Evolutionary conservation across 37 sponge, comb jelly and placozoan species (phyloP), one percentile per base, ranked within the genome.

Genomic region (Cliona cf. orientalis): DNA sequence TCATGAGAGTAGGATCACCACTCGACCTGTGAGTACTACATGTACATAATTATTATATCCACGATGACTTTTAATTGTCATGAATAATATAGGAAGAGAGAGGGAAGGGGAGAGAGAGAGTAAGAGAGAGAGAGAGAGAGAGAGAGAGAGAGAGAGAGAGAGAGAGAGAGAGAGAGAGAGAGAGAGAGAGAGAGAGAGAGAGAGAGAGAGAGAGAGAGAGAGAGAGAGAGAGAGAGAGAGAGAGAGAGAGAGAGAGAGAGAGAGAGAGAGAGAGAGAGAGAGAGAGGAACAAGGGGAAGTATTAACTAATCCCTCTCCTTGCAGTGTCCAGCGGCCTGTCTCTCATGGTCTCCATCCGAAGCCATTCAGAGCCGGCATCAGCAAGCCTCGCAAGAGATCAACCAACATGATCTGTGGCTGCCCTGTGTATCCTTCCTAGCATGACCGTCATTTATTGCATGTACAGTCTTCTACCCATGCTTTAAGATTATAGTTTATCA

Each of bases 371-470:
- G 73, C 41, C 34, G 83, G 83, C 21, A 71, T n/a, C 2, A 58
- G 61, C 65, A 82, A 82, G 39, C 74, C 83, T 7, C n/a, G 36
- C 26, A 37, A n/a, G 42, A 68, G 43, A 5, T 34, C 62, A 46
- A 57, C 33, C 2, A 67, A 38, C 26, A 28, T 17, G 17, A 17
- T 31, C 44, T 22, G 25, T 72, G 84, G 79, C 45, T 89, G 89
- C 43, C 90, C 90, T 41, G 68, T 90, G 85, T 90, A 84, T 90
- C 85, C 78, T 69, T 26, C 1, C 71, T 38, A 23, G 11, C 11
- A 11, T 61, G 63, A 61, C 63, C 28, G 63, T 61, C 25, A 7
- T 9, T 62, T n/a, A 25, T 9, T 62, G 28, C 6, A 41, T 38
- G 6, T 9, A 9, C 9, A 32, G n/a, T 44, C 25, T 26, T 5